A percentile compares a stretch with the other conserved stretches of the same genome.
These are phyloP conservation scores for Altica lythri DNA, from an alignment of 2,888 invertebrate genomes.

Conservation along the genomic window DNA sequence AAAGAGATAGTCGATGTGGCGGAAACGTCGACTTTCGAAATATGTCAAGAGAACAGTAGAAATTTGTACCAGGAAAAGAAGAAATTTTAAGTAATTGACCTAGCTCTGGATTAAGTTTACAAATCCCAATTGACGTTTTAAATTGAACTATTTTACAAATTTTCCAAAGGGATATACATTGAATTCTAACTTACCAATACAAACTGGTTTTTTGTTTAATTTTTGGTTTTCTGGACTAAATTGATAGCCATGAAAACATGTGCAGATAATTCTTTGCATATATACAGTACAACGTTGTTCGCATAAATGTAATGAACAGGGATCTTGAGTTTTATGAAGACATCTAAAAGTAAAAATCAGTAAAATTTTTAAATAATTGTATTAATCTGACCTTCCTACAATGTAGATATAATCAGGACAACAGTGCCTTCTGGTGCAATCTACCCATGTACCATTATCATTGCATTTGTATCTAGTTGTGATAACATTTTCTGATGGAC, in stretches of 20 bases:
- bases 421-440: conserved; percentile 67
- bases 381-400: conserved; percentile 61
- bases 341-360: conserved; percentile 58
- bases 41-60: no score
- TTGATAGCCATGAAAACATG: conserved; percentile 67
- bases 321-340: conserved; percentile 64
- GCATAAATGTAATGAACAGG: conserved; percentile 67
- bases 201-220: conserved; percentile 64
- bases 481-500: conserved; percentile 67
- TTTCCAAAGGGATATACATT: not conserved
- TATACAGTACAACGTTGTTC: conserved; percentile 70
- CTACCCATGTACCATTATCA: conserved; percentile 64
- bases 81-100: no score
- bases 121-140: no score
- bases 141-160: no score
- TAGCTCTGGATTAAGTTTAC: no score
- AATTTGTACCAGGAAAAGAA: no score
- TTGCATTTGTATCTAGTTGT: conserved; percentile 66
- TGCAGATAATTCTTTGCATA: conserved; percentile 66
- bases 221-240: conserved; percentile 65
- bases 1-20: no score
- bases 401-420: conserved; percentile 67
- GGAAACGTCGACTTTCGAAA: no score
- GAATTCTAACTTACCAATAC: conserved; percentile 59
- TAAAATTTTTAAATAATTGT: not conserved